Evolutionary conservation across 2,797 vertebrate genomes (phyloP), one percentile per base, ranked within the genome.

Genomic region (Percopsis omiscomaycus): DNA sequence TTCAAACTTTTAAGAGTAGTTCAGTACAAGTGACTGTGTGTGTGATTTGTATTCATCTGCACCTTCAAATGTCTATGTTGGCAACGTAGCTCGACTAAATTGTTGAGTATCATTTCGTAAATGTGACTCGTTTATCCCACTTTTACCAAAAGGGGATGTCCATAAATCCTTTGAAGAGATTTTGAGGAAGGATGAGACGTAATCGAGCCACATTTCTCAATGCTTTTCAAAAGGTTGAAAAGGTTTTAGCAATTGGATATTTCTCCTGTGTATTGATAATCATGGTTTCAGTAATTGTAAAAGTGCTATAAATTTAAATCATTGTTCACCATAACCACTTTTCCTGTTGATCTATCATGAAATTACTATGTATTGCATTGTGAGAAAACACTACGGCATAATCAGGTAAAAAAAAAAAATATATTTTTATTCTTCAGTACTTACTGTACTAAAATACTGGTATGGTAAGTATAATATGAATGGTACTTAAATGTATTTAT

Each of bases 301-400:
- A 69, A 67, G 68, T 58, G 63, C 6, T 42, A 42, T 42, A 8
- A 9, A 42, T 68, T 68, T 56, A 61, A 79, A 70, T 77, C 78
- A 82, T 59, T 22, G 68, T 67, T 83, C 81, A 84, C 77, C 77
- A 71, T 72, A 84, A 78, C 73, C 75, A 82, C 80, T 81, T 75
- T 80, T 61, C 69, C 84, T 72, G 74, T 76, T 68, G 52, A 73
- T 55, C 60, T 15, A 68, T 66, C 80, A 87, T 88, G 91, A 90
- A 92, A 91, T 81, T 79, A 69, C 77, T 78, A 69, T 49, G 59
- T 60, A 66, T 74, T 81, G 77, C 74, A 65, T 42, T 42, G 37
- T 42, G 37, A 42, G 69, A 70, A 74, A 89, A 92, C 91, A 92
- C 91, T 92, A 93, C 37, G 13, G 75, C 70, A 70, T 66, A 42